phyloP scores from a whole-genome alignment of 2,797 vertebrate genomes.

The Phoebastria nigripes region DNA sequence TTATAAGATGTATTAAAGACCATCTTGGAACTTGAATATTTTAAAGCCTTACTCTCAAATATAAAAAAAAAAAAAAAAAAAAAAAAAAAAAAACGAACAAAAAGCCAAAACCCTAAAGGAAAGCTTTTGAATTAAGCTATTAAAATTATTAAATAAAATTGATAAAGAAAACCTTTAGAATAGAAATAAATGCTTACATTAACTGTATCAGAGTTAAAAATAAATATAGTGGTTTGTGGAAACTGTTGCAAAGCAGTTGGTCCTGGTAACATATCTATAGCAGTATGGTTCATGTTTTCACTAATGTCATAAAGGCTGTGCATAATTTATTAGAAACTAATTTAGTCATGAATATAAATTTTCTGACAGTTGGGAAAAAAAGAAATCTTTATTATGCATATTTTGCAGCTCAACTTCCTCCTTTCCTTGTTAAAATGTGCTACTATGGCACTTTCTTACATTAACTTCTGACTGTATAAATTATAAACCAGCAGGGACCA shows the following conservation, averaged over 20 bases:
- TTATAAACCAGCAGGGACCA: conserved; percentile 30
- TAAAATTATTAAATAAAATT: neutral
- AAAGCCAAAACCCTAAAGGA: neutral
- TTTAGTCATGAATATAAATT: conserved; percentile 70
- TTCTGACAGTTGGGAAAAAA: conserved; percentile 8
- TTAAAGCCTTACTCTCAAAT: neutral
- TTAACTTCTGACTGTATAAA: conserved; percentile 41
- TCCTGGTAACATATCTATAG: neutral
- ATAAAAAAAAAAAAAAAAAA: too few species aligned
- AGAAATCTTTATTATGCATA: conserved; percentile 56
- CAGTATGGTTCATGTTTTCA: conserved; percentile 24
- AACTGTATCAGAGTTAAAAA: neutral
- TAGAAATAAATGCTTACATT: conserved; percentile 9
- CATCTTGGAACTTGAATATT: neutral
- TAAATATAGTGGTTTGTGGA: neutral
- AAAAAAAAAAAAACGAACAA: neutral
- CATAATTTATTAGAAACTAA: conserved; percentile 73
- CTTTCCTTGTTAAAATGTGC: conserved; percentile 49
- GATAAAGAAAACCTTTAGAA: neutral
- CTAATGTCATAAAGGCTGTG: conserved; percentile 61
- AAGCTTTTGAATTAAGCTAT: neutral
- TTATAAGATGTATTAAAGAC: neutral
- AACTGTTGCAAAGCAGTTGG: neutral
- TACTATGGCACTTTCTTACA: neutral
- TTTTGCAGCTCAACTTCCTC: conserved; percentile 52